A percentile compares a stretch with the other conserved stretches of the same genome.
These are phyloP conservation scores for Anguilla anguilla DNA, from an alignment of 2,797 vertebrate species.

Conservation along the genomic window DNA sequence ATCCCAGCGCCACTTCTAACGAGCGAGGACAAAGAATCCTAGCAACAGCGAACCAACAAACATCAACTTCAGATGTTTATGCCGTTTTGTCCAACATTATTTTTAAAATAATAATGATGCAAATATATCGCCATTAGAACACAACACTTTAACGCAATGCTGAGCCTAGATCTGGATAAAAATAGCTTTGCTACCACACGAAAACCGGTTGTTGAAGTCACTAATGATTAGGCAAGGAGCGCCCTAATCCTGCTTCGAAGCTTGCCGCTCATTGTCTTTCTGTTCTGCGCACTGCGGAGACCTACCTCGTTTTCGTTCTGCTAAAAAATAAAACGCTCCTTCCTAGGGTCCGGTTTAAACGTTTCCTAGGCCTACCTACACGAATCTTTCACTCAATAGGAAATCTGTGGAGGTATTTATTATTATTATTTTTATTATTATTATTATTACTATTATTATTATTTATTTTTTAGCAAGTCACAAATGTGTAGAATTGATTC, in stretches of 20 bases:
- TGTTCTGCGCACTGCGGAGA: background rate
- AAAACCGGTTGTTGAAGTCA: background rate
- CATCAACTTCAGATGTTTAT: conserved; percentile 2
- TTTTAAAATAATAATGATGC: background rate
- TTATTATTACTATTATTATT: too few species aligned
- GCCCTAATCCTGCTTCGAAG: conserved; percentile 22
- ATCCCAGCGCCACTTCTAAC: background rate
- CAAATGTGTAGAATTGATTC: too few species aligned
- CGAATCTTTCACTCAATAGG: too few species aligned
- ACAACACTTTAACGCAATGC: background rate
- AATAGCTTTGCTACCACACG: background rate
- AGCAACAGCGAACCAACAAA: background rate
- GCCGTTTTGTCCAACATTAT: background rate
- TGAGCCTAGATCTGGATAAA: background rate
- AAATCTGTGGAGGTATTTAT: too few species aligned
- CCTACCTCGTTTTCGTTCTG: conserved; percentile 15
- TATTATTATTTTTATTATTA: too few species aligned
- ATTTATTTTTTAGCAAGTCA: too few species aligned
- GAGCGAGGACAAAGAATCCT: background rate
- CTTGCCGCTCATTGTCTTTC: too few species aligned
- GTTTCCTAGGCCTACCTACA: too few species aligned
- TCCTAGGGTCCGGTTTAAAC: too few species aligned
- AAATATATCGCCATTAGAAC: background rate
- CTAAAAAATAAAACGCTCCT: background rate
- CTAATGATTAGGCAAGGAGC: background rate